Percentiles rank a stretch among this genome's conserved stretches.
Conservation (phyloP, 2,888 invertebrate species). For the Tupiocoris notatus region DNA sequence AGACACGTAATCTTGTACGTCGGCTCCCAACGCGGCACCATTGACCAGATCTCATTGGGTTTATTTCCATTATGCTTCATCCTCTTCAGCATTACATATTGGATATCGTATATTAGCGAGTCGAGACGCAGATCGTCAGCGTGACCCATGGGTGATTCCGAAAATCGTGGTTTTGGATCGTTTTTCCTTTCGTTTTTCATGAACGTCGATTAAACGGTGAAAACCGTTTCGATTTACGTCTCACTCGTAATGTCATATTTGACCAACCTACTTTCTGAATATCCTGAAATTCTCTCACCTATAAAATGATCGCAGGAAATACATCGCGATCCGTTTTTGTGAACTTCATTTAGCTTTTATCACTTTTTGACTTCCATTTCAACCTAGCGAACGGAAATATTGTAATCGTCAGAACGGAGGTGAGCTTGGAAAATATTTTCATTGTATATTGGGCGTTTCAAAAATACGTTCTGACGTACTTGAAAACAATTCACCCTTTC, state of each 20-base stretch:
- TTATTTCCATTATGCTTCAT: slow-evolving; percentile 62
- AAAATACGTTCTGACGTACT: too few species aligned
- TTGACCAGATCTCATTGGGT: slow-evolving; percentile 62
- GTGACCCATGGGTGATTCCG: slow-evolving; percentile 47
- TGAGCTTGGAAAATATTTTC: too few species aligned
- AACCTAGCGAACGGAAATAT: too few species aligned
- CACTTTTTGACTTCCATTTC: too few species aligned
- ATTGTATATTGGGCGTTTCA: too few species aligned
- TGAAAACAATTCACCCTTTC: too few species aligned
- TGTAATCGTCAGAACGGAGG: too few species aligned
- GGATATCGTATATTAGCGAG: slow-evolving; percentile 64
- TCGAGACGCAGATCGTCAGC: slow-evolving; percentile 52
- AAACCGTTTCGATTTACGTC: background rate
- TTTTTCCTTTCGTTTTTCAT: background rate
- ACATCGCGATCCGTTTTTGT: background rate
- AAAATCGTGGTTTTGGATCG: background rate
- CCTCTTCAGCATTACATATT: slow-evolving; percentile 61
- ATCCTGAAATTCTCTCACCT: background rate
- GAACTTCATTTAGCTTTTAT: too few species aligned
- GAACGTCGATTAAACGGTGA: background rate
- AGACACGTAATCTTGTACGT: slow-evolving; percentile 63
- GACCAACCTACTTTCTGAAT: background rate
- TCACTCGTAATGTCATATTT: background rate
- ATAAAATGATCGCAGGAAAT: too few species aligned
- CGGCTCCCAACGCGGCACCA: slow-evolving; percentile 62